These are phyloP conservation scores for Eudemis profundana DNA, from an alignment of 2,888 invertebrate genomes.

Conservation along the genomic window DNA sequence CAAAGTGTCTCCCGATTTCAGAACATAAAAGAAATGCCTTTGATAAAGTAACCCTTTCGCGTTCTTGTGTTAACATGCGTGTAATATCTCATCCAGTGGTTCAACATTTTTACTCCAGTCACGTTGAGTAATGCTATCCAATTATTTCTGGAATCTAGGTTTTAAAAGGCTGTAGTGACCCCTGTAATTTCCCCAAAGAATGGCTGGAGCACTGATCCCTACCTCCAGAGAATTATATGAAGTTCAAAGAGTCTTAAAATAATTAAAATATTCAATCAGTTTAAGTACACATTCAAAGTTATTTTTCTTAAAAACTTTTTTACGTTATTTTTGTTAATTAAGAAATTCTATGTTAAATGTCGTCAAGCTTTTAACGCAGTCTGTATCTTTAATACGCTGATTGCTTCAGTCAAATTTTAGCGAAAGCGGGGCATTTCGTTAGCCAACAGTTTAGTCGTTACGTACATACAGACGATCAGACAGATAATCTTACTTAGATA, in stretches of 20 bases:
- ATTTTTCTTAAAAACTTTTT: background rate
- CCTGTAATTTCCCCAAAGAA: conserved; percentile 11
- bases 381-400: background rate
- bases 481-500: conserved; percentile 32
- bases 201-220: conserved; percentile 1
- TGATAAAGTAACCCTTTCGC: background rate
- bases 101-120: conserved; percentile 8
- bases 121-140: conserved; percentile 19
- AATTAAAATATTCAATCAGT: conserved; percentile 22
- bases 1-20: too few relatives aligned
- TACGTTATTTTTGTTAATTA: background rate
- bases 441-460: conserved; percentile 18
- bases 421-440: conserved; percentile 8
- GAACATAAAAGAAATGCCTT: background rate
- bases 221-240: background rate
- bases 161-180: conserved; percentile 11
- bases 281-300: background rate
- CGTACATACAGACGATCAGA: conserved; percentile 11
- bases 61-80: background rate
- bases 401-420: background rate
- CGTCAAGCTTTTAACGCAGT: background rate
- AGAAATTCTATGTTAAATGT: background rate
- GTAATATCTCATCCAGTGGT: conserved; percentile 1
- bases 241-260: background rate
- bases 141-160: conserved; percentile 21